Base-by-base conservation (phyloP, 2,797 vertebrate genomes). In the Pseudocheirus occidentalis region DNA sequence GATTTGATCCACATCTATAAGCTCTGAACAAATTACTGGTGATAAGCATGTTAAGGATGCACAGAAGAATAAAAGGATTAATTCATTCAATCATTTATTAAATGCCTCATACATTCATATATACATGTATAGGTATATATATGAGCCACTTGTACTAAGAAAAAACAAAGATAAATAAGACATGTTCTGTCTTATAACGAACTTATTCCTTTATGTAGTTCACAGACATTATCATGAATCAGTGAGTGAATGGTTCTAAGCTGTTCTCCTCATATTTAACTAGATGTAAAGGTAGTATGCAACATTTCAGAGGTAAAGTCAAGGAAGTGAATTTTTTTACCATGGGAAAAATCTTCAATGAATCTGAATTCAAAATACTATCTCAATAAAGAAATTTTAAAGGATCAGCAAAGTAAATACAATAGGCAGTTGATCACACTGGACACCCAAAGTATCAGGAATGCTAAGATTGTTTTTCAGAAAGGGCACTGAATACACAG, bases 291-390 rank as follows among this genome's bases (percentile, higher is more conserved):
- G 66, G 16, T 40, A 73, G n/a, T 73, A 40, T 52, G 55, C 6
- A 31, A 1, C 40, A 46, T 81, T 92, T 94, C 73, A 59, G 18
- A 92, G 28, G 57, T 81, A 93, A 90, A 90, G 10, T 66, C n/a
- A 18, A 54, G n/a, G 90, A 58, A 90, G 50, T 1, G 5, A 90
- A 91, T 73, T 9, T 55, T 9, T 55, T 16, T 34, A 92, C n/a
- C 6, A 9, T 40, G 55, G 55, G 92, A 95, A 94, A 34, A 13
- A 14, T 95, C 55, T n/a, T n/a, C 46, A 46, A 11, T 81, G 55
- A 55, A 90, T 92, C 21, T 81, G 52, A 93, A 54, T 90, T 95
- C 62, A 73, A 91, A 90, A 90, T 93, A 91, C 89, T n/a, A 73
- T 81, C 46, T 93, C 62, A n/a, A 58, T 81, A 81, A 94, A 55